Evolutionary conservation across 2,888 invertebrate species (phyloP).

Genomic region (Anticlea derivata): DNA sequence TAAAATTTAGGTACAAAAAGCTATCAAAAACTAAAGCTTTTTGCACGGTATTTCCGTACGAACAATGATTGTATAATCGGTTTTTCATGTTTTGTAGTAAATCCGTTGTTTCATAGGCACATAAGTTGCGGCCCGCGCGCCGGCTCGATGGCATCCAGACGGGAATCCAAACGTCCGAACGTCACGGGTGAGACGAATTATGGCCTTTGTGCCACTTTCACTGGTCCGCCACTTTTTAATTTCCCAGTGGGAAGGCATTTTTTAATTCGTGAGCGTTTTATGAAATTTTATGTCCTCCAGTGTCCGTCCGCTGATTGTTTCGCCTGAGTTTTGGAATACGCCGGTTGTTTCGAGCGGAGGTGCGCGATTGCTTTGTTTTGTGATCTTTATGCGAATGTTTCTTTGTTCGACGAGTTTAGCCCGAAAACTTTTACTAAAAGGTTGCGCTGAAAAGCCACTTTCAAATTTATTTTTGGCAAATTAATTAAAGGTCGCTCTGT

Average conservation of each 20-base stretch:
- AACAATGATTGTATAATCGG: constrained; percentile 71
- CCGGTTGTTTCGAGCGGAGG: constrained; percentile 57
- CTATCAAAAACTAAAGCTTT: constrained; percentile 57
- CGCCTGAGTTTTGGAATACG: constrained; percentile 50
- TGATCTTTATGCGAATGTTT: constrained; percentile 37
- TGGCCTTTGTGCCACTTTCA: constrained; percentile 77
- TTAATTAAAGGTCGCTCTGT: constrained; percentile 34
- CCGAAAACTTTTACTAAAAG: constrained; percentile 34
- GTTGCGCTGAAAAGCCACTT: constrained; percentile 29
- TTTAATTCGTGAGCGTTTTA: constrained; percentile 74
- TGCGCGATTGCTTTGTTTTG: constrained; percentile 40
- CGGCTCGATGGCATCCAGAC: constrained; percentile 54
- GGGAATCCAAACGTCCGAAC: constrained; percentile 55
- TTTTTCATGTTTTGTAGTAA: constrained; percentile 74
- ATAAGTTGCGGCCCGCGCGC: constrained; percentile 41
- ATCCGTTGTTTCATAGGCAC: constrained; percentile 59
- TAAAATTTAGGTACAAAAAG: constrained; percentile 66
- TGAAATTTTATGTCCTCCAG: constrained; percentile 69
- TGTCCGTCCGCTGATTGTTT: constrained; percentile 62
- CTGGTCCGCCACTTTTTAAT: constrained; percentile 71
- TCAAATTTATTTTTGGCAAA: constrained; percentile 32
- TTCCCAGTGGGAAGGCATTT: constrained; percentile 71
- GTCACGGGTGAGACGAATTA: constrained; percentile 75
- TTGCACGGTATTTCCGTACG: constrained; percentile 59
- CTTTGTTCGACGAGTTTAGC: constrained; percentile 31